Base-by-base conservation (phyloP, 2,113 vertebrate genomes). In the Boulengeromyrus knoepffleri region DNA sequence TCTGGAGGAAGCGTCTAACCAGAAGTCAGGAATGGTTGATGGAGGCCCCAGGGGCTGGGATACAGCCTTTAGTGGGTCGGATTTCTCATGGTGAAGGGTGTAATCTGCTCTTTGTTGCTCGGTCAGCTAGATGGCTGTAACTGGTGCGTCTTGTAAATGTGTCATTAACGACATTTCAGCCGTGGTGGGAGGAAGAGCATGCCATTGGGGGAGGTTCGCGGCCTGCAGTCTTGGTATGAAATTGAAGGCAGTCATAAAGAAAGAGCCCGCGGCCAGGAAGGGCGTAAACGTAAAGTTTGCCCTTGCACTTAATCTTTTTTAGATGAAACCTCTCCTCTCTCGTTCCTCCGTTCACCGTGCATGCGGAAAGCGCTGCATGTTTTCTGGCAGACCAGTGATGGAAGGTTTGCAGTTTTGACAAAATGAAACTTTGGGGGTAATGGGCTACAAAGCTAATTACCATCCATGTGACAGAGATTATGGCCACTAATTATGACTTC, bases 281-380 rank as follows among this genome's bases (percentile, higher is more conserved):
- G 49, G 42, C 31, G 21, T n/a, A 77, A 80, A 49, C 47, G 27
- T 89, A 17, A 80, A 89, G 47, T 83, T 52, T 42, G 88, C 66
- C 66, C 88, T 77, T 83, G 88, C 15, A 3, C 47, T 89, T 83
- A 52, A 83, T 89, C 49, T 83, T 52, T 53, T 80, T 50, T 52
- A 53, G 47, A 89, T 89, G 45, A 70, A 47, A 10, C 27, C 58
- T 70, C 24, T 53, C 17, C 88, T 53, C 45, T 45, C 45, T 46
- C 9, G 17, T 45, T 84, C 80, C 80, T 13, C 15, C 8, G 2
- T 6, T 27, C 42, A 27, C 47, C 10, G 10, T 89, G 70, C 66
- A 70, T 50, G 17, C 19, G 6, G 45, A 27, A 88, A 46, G 27
- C 13, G 3, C 24, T 0, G 88, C 45, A 10, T 39, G 70, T 77